Conservation (phyloP, 1,140 invertebrate genomes). For the Chionoecetes opilio region DNA sequence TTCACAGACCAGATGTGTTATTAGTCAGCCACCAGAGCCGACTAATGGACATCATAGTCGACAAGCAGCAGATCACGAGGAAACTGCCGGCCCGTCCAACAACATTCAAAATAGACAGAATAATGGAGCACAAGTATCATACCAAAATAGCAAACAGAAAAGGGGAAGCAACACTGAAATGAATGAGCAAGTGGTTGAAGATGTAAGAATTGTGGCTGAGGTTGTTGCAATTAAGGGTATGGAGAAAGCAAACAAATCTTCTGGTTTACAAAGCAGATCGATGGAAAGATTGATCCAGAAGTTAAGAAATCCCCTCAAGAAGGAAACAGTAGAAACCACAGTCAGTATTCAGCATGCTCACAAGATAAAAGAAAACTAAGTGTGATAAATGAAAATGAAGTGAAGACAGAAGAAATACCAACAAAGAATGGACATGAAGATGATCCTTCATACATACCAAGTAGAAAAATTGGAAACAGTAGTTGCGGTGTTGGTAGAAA, state of each 20-base stretch:
- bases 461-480: slow-evolving; percentile 57
- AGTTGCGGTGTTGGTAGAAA: slow-evolving; percentile 46
- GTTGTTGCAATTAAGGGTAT: slow-evolving; percentile 34
- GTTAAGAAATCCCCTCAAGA: slow-evolving; percentile 53
- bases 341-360: slow-evolving; percentile 46
- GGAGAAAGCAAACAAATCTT: slow-evolving; percentile 4
- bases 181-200: slow-evolving; percentile 57
- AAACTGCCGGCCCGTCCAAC: slow-evolving; percentile 62
- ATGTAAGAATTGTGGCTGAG: slow-evolving; percentile 66
- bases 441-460: slow-evolving; percentile 23
- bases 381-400: slow-evolving; percentile 53
- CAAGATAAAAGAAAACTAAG: slow-evolving; percentile 62
- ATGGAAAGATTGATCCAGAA: slow-evolving; percentile 52
- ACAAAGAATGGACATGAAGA: slow-evolving; percentile 77
- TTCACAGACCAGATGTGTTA: slow-evolving; percentile 52
- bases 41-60: slow-evolving; percentile 62
- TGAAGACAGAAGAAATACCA: slow-evolving; percentile 65
- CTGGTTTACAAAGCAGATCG: slow-evolving; percentile 55
- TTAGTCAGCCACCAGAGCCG: not conserved
- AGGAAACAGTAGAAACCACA: slow-evolving; percentile 63
- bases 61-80: slow-evolving; percentile 60
- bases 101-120: slow-evolving; percentile 33
- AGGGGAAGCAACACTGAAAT: not conserved
- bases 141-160: slow-evolving; percentile 38
- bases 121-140: not conserved